These are phyloP conservation scores for Dipodomys ordii DNA, from an alignment of 2,113 vertebrate genomes.

Conservation along the genomic window DNA sequence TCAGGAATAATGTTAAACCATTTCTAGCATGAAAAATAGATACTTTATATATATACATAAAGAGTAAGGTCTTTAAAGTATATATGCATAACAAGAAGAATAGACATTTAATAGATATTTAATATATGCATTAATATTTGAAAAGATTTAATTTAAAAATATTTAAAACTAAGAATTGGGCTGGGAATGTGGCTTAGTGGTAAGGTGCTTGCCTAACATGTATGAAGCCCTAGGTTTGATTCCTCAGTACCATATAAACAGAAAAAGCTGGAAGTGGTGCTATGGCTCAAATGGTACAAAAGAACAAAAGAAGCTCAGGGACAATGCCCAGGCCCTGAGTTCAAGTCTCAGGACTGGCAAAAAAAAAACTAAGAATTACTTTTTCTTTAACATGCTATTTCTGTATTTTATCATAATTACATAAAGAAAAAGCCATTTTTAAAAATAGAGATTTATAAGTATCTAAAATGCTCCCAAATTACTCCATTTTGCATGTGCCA, in stretches of 20 bases:
- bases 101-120: no score
- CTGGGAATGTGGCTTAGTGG: no score
- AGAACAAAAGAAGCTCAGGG: no score
- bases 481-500: not conserved
- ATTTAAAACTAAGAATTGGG: not conserved
- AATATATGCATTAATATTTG: not conserved
- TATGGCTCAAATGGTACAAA: no score
- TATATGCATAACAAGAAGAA: no score
- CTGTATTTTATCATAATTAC: not conserved
- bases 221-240: no score
- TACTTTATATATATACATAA: not conserved
- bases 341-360: no score
- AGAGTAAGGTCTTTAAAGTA: no score
- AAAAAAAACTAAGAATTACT: not conserved
- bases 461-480: not conserved
- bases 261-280: no score
- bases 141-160: constrained; percentile 15
- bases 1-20: not conserved
- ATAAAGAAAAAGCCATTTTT: not conserved
- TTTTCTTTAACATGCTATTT: not conserved
- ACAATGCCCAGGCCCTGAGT: no score
- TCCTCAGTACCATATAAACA: no score
- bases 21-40: not conserved
- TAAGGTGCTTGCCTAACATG: no score
- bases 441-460: not conserved